phyloP scores from a whole-genome alignment of 2,888 invertebrate species.

The Strigamia maritima region DNA sequence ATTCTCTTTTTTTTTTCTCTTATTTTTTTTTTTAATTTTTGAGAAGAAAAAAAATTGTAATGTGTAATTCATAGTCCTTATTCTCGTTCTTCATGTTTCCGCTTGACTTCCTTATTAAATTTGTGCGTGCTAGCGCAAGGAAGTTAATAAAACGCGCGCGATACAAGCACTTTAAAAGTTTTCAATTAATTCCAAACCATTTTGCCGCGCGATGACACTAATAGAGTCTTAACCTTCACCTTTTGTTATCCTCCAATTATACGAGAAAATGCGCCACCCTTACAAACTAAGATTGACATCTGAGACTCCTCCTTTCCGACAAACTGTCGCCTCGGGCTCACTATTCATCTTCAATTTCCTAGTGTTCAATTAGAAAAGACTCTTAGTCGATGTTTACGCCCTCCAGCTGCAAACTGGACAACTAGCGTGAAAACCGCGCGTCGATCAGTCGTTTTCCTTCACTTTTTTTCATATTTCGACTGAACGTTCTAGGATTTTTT shows the following conservation, averaged over 20 bases:
- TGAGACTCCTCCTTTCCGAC: conserved; percentile 20
- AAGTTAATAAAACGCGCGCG: conserved; percentile 38
- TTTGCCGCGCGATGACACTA: conserved; percentile 38
- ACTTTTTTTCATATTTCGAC: neutral
- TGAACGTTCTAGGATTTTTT: neutral
- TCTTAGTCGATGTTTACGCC: neutral
- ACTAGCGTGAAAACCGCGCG: neutral
- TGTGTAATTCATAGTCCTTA: conserved; percentile 25
- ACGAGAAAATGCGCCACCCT: conserved; percentile 25
- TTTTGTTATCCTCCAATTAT: conserved; percentile 34
- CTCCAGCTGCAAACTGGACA: conserved; percentile 7
- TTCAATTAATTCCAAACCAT: conserved; percentile 38
- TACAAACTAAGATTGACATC: conserved; percentile 31
- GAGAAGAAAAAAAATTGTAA: neutral
- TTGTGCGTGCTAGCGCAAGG: conserved; percentile 34
- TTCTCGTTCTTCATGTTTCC: conserved; percentile 27
- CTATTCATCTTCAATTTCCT: conserved; percentile 26
- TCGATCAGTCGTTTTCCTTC: neutral
- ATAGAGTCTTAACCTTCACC: conserved; percentile 38
- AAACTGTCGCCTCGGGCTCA: conserved; percentile 26
- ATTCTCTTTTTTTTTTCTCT: neutral
- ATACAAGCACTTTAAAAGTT: conserved; percentile 38
- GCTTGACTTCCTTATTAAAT: conserved; percentile 38
- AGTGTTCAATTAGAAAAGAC: conserved; percentile 22
- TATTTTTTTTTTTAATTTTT: neutral